Evolutionary conservation across 2,888 invertebrate genomes (phyloP), one percentile per base, ranked within the genome.

Genomic region (Uloborus plumipes): DNA sequence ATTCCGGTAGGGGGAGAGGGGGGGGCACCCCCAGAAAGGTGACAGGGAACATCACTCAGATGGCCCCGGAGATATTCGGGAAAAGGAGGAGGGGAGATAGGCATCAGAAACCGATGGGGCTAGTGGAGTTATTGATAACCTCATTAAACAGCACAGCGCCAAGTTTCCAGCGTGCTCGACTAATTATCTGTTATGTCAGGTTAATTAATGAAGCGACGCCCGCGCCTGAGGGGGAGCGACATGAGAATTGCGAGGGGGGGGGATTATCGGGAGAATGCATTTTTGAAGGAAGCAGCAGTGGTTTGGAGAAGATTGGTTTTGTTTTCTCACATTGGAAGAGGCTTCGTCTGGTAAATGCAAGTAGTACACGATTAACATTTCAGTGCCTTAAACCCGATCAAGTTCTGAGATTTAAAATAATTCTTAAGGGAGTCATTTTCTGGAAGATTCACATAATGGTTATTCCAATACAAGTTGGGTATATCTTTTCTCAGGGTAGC

Each of bases 111-210:
- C 80, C 80, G 74, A 81, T 81, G 80, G 80, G 73, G 39, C 51
- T 69, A 69, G 70, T 18, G 51, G 53, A 66, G 71, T 82, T 82
- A 82, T 82, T 82, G 81, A 82, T 82, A 82, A 82, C 81, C 81
- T 82, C 81, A 82, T 82, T 82, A 82, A 39, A 55, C 71, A 51
- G 50, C 13, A 31, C 71, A 64, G 80, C 69, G 80, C 67, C 80
- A 73, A 73, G 80, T 73, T 80, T 80, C 73, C 67, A 70, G 64
- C 62, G 58, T 47, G 64, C 59, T 16, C 74, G 81, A 82, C 81
- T 82, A 75, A 82, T 82, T 82, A 82, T 82, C 81, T 76, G 81
- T 76, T 82, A 76, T 66, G 81, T 82, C 81, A 82, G 75, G 81
- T 70, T 82, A 82, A 82, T 82, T 82, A 82, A 82, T 82, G 81